Evolutionary conservation across 2,113 vertebrate genomes (phyloP).

Genomic region (Girardinichthys multiradiatus): DNA sequence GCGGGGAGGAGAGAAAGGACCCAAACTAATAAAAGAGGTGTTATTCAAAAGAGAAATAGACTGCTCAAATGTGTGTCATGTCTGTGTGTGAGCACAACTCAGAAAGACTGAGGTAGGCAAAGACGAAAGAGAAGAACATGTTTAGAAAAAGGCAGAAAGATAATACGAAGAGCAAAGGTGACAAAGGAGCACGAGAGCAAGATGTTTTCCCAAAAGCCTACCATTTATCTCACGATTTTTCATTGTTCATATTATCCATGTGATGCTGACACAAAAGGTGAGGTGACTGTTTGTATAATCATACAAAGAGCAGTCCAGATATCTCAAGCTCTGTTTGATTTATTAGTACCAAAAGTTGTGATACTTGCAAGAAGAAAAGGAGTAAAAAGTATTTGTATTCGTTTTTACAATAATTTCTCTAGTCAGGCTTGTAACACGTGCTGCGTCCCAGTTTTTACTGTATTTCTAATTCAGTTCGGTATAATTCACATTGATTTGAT

Average conservation of each 20-base stretch:
- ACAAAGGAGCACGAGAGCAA: slow-evolving; percentile 20
- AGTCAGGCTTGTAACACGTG: no score
- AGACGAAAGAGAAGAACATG: slow-evolving; percentile 32
- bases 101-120: slow-evolving; percentile 21
- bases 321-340: slow-evolving; percentile 43
- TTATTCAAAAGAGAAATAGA: slow-evolving; percentile 76
- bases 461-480: background rate
- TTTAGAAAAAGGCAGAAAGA: slow-evolving; percentile 29
- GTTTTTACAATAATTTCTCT: no score
- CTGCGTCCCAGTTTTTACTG: no score
- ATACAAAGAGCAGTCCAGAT: slow-evolving; percentile 55
- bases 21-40: slow-evolving; percentile 74
- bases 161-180: slow-evolving; percentile 31
- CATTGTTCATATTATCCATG: slow-evolving; percentile 46
- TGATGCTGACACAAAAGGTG: slow-evolving; percentile 64
- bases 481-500: background rate
- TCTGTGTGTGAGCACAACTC: slow-evolving; percentile 21
- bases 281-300: slow-evolving; percentile 63
- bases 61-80: slow-evolving; percentile 64
- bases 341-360: slow-evolving; percentile 48
- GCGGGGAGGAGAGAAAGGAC: slow-evolving; percentile 69
- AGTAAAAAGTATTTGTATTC: background rate
- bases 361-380: slow-evolving; percentile 6
- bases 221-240: slow-evolving; percentile 34
- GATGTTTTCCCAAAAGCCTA: slow-evolving; percentile 47